These are phyloP conservation scores for Diorhabda elongata DNA, from an alignment of 1,140 invertebrate species.

Conservation along the genomic window DNA sequence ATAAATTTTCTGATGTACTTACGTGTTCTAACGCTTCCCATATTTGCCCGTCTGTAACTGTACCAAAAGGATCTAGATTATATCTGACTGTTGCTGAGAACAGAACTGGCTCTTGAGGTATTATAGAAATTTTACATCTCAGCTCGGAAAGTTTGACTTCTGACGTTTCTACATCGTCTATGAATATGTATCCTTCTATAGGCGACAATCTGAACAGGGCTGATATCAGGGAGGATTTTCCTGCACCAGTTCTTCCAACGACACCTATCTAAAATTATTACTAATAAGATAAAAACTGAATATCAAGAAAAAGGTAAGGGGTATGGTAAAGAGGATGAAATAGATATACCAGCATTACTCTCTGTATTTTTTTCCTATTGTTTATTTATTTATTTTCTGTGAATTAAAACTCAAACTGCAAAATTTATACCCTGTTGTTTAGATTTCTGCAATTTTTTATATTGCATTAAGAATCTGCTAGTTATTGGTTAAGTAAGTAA, in stretches of 20 bases:
- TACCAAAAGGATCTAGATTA: slow-evolving; percentile 80
- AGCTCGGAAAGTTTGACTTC: slow-evolving; percentile 64
- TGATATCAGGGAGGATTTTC: slow-evolving; percentile 75
- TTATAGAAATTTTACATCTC: slow-evolving; percentile 70
- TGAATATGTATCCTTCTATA: slow-evolving; percentile 64
- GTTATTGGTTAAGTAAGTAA: too few species aligned
- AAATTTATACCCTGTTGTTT: too few species aligned
- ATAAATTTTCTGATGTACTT: neutral
- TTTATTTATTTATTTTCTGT: neutral
- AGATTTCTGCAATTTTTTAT: too few species aligned
- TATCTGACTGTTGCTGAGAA: slow-evolving; percentile 75
- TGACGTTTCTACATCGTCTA: slow-evolving; percentile 66
- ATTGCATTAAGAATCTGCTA: too few species aligned
- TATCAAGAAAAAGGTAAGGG: neutral
- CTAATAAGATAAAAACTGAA: neutral
- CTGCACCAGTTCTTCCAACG: slow-evolving; percentile 73
- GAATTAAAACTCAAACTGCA: neutral
- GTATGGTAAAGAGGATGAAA: too few species aligned
- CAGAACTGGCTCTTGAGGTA: slow-evolving; percentile 79
- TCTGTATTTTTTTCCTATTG: neutral
- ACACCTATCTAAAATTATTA: slow-evolving; percentile 52
- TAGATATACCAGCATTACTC: neutral
- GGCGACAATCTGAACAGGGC: slow-evolving; percentile 65
- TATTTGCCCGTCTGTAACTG: slow-evolving; percentile 57
- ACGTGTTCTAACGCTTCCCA: slow-evolving; percentile 64